A percentile compares a stretch with the other conserved stretches of the same genome.
Conservation (phyloP, 2,797 vertebrate species). For the Sebastes iracundus region DNA sequence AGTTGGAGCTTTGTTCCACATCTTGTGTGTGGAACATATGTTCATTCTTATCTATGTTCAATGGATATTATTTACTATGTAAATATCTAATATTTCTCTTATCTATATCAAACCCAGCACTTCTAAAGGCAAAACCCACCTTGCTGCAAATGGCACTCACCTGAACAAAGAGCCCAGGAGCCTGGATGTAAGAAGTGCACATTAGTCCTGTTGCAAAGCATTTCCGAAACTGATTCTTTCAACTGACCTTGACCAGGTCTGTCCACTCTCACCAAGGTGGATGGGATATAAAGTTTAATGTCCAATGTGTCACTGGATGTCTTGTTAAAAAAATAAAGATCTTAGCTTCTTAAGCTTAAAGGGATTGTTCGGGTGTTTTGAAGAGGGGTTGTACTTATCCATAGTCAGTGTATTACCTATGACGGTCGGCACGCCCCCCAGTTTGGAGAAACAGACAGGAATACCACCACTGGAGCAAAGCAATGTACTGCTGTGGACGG, state of each 20-base stretch:
- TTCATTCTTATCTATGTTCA: background rate
- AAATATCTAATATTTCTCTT: background rate
- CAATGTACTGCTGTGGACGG: background rate
- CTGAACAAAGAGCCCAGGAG: background rate
- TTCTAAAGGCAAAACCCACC: background rate
- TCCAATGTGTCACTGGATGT: background rate
- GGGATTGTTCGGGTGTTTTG: background rate
- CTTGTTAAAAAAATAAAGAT: background rate
- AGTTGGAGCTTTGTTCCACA: background rate
- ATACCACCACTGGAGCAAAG: background rate
- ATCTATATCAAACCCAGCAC: background rate
- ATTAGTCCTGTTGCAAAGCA: background rate
- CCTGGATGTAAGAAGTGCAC: background rate
- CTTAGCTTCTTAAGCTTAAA: slow-evolving; percentile 11
- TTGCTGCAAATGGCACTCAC: background rate
- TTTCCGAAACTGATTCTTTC: background rate
- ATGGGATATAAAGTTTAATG: slow-evolving; percentile 1
- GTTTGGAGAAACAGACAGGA: background rate
- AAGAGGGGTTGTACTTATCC: background rate
- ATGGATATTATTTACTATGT: background rate
- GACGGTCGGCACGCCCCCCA: too few relatives aligned
- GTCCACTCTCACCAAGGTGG: background rate
- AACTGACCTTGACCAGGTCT: background rate
- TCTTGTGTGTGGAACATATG: slow-evolving; percentile 1
- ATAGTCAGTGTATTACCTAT: background rate